Evolutionary conservation across 1,140 invertebrate genomes (phyloP).

Genomic region (Hetaerina americana): DNA sequence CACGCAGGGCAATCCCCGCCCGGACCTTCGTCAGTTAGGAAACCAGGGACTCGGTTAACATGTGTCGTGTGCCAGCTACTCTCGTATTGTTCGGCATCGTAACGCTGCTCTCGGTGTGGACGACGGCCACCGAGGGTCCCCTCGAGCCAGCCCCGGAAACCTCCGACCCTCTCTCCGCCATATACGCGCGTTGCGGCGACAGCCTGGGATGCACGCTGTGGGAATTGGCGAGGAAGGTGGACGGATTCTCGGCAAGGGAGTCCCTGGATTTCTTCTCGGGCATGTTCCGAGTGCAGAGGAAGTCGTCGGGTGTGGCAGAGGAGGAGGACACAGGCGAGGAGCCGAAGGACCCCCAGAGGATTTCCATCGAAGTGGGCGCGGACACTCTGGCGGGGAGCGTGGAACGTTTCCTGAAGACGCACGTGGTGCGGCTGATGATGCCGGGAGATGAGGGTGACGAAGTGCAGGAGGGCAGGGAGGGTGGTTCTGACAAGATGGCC

Average conservation of each 20-base stretch:
- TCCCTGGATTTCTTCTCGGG: not conserved
- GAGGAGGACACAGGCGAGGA: not conserved
- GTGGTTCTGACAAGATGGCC: not conserved
- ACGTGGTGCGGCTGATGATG: not conserved
- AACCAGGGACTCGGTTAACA: too few relatives aligned
- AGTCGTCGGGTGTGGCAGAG: not conserved
- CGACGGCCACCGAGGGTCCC: too few relatives aligned
- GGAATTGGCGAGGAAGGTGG: not conserved
- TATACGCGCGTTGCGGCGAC: not conserved
- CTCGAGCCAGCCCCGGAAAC: not conserved
- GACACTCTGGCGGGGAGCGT: not conserved
- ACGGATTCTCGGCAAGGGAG: not conserved
- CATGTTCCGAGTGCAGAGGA: not conserved
- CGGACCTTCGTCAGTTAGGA: too few relatives aligned
- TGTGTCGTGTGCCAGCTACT: too few relatives aligned
- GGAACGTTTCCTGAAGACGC: not conserved
- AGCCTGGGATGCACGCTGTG: not conserved
- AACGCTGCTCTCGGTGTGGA: too few relatives aligned
- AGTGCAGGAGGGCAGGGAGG: not conserved
- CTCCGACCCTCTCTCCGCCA: not conserved
- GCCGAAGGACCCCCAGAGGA: not conserved
- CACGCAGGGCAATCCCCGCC: not conserved
- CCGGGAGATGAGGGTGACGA: not conserved
- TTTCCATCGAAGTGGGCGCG: not conserved
- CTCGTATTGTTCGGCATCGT: too few relatives aligned